These are phyloP conservation scores for Hephaestus fuliginosus DNA, from an alignment of 2,797 vertebrate genomes.

Conservation along the genomic window DNA sequence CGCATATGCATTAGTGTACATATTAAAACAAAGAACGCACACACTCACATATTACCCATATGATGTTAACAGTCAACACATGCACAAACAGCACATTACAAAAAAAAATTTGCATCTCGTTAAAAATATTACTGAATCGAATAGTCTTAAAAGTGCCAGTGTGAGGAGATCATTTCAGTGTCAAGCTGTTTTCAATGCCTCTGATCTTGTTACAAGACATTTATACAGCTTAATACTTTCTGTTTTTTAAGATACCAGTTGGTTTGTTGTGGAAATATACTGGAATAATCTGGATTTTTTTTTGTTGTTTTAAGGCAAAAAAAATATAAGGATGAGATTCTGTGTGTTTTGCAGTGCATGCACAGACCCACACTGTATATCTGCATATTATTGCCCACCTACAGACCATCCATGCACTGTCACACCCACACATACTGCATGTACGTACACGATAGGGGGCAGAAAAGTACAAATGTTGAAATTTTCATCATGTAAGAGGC, in stretches of 20 bases:
- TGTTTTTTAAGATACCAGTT: background rate
- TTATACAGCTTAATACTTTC: background rate
- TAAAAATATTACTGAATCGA: background rate
- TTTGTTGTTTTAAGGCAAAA: no score
- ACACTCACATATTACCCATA: constrained; percentile 12
- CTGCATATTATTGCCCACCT: background rate
- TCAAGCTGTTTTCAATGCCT: background rate
- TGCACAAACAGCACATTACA: background rate
- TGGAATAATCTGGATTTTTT: background rate
- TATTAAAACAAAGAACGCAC: constrained; percentile 11
- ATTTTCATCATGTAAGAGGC: constrained; percentile 22
- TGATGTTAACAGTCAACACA: constrained; percentile 2
- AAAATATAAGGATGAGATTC: background rate
- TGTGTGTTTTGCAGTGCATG: background rate
- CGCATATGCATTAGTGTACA: constrained; percentile 2
- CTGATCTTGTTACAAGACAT: background rate
- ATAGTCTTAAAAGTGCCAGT: background rate
- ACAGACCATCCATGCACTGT: background rate
- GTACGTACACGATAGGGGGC: background rate
- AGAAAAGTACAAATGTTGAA: constrained; percentile 8
- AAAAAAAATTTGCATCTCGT: background rate
- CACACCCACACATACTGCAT: background rate
- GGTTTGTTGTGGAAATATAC: background rate
- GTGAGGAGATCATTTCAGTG: background rate
- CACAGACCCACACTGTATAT: background rate